phyloP scores from a whole-genome alignment of 2,113 vertebrate species.

The Colistium nudipinnis region DNA sequence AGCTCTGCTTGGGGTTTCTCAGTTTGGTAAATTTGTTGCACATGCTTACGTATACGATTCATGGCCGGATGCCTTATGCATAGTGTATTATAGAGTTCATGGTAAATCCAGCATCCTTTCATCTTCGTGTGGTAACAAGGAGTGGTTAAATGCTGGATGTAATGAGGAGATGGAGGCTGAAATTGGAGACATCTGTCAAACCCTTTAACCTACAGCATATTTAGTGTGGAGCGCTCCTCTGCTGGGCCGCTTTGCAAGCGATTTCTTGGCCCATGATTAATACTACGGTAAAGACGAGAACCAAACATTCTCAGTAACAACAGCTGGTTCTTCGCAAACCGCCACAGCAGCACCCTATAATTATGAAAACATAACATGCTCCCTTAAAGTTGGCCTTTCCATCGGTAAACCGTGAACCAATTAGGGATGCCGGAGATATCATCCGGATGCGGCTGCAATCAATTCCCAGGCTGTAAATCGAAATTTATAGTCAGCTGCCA shows the following conservation, averaged over 20 bases:
- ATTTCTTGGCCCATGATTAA: slow-evolving; percentile 70
- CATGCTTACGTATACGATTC: slow-evolving; percentile 15
- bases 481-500: slow-evolving; percentile 47
- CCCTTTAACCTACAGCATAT: slow-evolving; percentile 57
- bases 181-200: slow-evolving; percentile 71
- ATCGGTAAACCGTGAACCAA: slow-evolving; percentile 54
- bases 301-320: slow-evolving; percentile 56
- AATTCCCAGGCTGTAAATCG: slow-evolving; percentile 34
- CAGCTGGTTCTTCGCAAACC: slow-evolving; percentile 56
- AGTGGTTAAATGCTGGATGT: slow-evolving; percentile 53
- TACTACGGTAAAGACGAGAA: slow-evolving; percentile 41
- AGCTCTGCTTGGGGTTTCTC: neutral
- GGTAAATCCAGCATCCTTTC: slow-evolving; percentile 43
- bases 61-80: slow-evolving; percentile 27
- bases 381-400: slow-evolving; percentile 58
- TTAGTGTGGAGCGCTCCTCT: slow-evolving; percentile 37
- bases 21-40: neutral
- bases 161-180: slow-evolving; percentile 58
- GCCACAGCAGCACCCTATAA: slow-evolving; percentile 58
- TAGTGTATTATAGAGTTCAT: slow-evolving; percentile 22
- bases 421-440: slow-evolving; percentile 61
- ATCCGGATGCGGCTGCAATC: slow-evolving; percentile 43
- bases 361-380: slow-evolving; percentile 68
- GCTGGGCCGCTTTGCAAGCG: slow-evolving; percentile 28
- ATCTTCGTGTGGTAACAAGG: slow-evolving; percentile 54